Evolutionary conservation across 1,140 invertebrate genomes (phyloP).

Genomic region (Leptinotarsa defecta): DNA sequence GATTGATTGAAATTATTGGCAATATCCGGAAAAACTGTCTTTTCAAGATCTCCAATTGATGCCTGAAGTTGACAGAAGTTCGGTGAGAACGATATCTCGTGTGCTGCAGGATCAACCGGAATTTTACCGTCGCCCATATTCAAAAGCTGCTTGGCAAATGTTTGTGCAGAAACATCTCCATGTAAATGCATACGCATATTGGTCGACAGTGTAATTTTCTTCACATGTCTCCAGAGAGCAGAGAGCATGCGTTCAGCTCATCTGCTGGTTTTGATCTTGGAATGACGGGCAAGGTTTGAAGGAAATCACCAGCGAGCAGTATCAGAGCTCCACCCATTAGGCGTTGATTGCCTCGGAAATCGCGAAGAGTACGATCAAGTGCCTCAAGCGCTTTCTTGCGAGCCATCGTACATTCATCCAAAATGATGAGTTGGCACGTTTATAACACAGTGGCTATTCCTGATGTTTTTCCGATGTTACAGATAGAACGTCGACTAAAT

Average conservation of each 20-base stretch:
- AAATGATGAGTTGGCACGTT: too few relatives aligned
- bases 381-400: too few relatives aligned
- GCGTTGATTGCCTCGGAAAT: too few relatives aligned
- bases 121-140: conserved; percentile 41
- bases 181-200: conserved; percentile 39
- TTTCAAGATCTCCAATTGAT: conserved; percentile 38
- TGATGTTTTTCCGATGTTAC: too few relatives aligned
- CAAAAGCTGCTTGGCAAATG: conserved; percentile 46
- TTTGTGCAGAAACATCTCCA: conserved; percentile 39
- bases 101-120: neutral
- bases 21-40: conserved; percentile 43
- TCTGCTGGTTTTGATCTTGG: conserved; percentile 54
- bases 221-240: conserved; percentile 52
- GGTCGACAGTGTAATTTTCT: conserved; percentile 45
- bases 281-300: conserved; percentile 51
- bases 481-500: too few relatives aligned
- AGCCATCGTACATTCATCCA: too few relatives aligned
- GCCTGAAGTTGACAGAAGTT: conserved; percentile 24
- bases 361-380: too few relatives aligned
- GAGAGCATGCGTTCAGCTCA: conserved; percentile 58
- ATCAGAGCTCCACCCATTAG: conserved; percentile 37
- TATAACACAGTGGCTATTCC: too few relatives aligned
- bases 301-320: conserved; percentile 39
- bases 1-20: conserved; percentile 49
- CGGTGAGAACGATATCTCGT: neutral